A percentile compares a stretch with the other conserved stretches of the same genome.
phyloP scores from a whole-genome alignment of 1,140 invertebrate genomes.

The Drosophila miranda region DNA sequence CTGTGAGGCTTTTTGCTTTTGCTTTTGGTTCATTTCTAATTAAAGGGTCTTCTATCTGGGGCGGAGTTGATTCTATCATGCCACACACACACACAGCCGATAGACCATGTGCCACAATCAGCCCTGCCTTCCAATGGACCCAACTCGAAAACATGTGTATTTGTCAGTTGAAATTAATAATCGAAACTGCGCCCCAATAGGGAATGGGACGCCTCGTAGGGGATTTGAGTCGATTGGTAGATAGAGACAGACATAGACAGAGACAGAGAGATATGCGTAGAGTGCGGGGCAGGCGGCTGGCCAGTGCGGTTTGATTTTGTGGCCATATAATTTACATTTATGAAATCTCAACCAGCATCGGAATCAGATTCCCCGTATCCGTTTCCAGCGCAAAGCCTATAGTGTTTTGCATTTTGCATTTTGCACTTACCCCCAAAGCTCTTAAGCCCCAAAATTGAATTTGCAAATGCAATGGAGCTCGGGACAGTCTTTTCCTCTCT shows the following conservation, averaged over 20 bases:
- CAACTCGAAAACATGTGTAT: constrained; percentile 30
- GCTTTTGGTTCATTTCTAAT: constrained; percentile 12
- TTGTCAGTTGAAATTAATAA: constrained; percentile 43
- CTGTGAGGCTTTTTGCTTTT: neutral
- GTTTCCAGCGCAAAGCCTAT: no score
- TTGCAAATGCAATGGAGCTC: neutral
- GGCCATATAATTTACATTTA: constrained; percentile 39
- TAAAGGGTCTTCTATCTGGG: constrained; percentile 14
- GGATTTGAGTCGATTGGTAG: no score
- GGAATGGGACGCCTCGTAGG: neutral
- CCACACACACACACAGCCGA: no score
- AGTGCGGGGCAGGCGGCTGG: neutral
- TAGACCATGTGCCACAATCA: no score
- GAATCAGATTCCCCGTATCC: no score
- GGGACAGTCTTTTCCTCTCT: no score
- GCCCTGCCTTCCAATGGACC: no score
- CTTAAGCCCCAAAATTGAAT: constrained; percentile 5
- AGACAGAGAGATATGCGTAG: neutral
- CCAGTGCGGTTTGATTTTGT: constrained; percentile 42
- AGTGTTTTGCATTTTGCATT: neutral
- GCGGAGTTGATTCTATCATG: no score
- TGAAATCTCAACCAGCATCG: constrained; percentile 5
- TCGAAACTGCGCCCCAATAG: constrained; percentile 17
- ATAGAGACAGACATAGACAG: constrained; percentile 7
- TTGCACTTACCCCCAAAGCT: neutral